A percentile compares a stretch with the other conserved stretches of the same genome.
Conservation (phyloP, 2,888 invertebrate genomes). For the Drosophila helvetica region DNA sequence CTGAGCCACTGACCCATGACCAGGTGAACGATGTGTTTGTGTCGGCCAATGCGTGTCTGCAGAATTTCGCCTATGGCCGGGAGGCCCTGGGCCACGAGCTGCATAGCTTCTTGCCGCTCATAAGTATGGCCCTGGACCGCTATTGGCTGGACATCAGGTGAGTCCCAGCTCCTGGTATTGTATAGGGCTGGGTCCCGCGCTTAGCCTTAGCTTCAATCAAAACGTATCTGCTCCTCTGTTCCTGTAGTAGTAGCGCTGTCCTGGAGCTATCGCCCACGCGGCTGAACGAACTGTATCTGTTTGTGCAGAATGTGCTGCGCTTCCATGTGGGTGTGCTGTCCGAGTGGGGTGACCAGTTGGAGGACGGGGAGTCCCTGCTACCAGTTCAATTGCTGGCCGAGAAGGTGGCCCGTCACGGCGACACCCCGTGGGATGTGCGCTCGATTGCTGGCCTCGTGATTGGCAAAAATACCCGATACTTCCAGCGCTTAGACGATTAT, state of each 20-base stretch:
- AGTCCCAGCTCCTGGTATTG: conserved; percentile 8
- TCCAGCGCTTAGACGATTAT: conserved; percentile 73
- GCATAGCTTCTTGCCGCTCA: conserved; percentile 66
- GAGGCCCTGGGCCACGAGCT: conserved; percentile 71
- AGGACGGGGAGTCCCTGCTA: conserved; percentile 33
- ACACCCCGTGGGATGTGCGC: conserved; percentile 88
- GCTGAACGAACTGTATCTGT: conserved; percentile 80
- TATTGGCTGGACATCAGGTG: conserved; percentile 77
- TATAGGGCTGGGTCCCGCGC: no score
- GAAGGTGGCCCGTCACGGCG: conserved; percentile 83
- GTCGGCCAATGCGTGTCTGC: conserved; percentile 79
- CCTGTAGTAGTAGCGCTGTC: background rate
- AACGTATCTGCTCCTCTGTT: background rate
- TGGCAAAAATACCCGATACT: conserved; percentile 84
- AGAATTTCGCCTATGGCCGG: conserved; percentile 81
- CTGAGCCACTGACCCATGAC: conserved; percentile 32
- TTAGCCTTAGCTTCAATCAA: background rate
- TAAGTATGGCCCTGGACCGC: conserved; percentile 68
- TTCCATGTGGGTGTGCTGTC: conserved; percentile 83
- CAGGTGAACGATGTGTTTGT: conserved; percentile 67
- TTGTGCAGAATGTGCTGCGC: conserved; percentile 84
- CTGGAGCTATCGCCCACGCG: conserved; percentile 77
- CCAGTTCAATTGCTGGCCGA: conserved; percentile 63
- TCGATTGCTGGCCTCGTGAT: conserved; percentile 87
- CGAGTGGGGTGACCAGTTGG: conserved; percentile 81